Base-by-base conservation (phyloP, 2,888 invertebrate species). In the Latrodectus elegans region DNA sequence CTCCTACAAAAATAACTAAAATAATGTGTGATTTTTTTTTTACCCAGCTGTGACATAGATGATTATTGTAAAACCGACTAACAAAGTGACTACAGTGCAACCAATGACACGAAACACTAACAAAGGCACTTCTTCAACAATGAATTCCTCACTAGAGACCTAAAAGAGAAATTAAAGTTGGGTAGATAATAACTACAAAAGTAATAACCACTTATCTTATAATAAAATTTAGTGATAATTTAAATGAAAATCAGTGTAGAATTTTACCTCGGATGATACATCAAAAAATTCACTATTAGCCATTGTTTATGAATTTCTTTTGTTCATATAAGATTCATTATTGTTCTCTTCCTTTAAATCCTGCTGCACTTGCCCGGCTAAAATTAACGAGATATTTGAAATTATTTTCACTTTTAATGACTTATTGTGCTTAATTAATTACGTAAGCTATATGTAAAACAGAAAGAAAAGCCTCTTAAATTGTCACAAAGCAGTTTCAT, bases 21-120 rank as follows among this genome's bases (percentile, higher is more conserved):
- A 38, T 38, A 38, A 38, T 2, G 6, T 4, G 4, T 38, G 38
- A 38, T 9, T 60, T 22, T 17, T 22, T 17, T 26, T 12, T 68
- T 84, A 88, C 88, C 82, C 78, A 3, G 88, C 67, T 4, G 84
- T 88, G 15, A 84, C 76, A 53, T 88, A 88, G 26, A 88, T 80
- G 22, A 88, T 88, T 4, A 88, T 65, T 0, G 88, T 88, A 22
- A 88, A 80, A 12, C 88, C 88, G 15, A 88, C 88, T 15, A 88
- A 52, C 1, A 88, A 22, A 1, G 84, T 84, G 12, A 88, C 83
- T 17, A 83, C 78, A 4, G 83, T 78, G 55, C 88, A 84, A 3
- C 84, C 88, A 49, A 88, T 79, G 2, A 88, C 75, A 8, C 88
- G 83, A 53, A 88, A 88, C 22, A 72, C 84, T 64, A 88, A 71